These are phyloP conservation scores for Gymnothorax reevesii DNA, from an alignment of 2,797 vertebrate genomes.

Conservation along the genomic window DNA sequence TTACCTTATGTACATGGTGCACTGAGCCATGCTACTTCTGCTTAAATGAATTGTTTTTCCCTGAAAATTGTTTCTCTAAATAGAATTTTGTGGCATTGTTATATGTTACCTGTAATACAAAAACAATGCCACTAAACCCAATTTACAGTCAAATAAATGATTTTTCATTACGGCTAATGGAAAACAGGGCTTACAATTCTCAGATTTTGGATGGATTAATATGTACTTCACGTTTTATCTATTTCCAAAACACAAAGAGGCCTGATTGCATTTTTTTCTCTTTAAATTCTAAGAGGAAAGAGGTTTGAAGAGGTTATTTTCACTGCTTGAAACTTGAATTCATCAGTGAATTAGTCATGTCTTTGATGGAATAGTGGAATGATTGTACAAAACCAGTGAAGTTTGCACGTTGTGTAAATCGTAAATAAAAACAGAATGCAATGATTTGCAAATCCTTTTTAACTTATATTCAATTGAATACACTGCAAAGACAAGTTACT, in stretches of 20 bases:
- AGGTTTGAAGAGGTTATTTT: not conserved
- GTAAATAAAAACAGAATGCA: too few species aligned
- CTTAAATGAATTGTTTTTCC: not conserved
- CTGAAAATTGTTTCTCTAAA: not conserved
- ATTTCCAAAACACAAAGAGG: constrained; percentile 29
- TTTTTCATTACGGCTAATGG: constrained; percentile 32
- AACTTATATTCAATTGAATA: too few species aligned
- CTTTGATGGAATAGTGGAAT: not conserved
- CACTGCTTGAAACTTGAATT: not conserved
- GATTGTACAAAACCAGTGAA: too few species aligned
- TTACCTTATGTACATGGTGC: not conserved
- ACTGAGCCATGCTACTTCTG: not conserved
- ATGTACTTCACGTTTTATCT: constrained; percentile 28
- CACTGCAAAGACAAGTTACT: too few species aligned
- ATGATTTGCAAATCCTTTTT: too few species aligned
- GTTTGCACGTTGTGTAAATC: too few species aligned
- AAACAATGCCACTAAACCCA: constrained; percentile 21
- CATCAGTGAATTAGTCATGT: not conserved
- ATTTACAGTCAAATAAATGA: constrained; percentile 32
- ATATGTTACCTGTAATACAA: constrained; percentile 11
- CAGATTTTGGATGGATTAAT: constrained; percentile 12
- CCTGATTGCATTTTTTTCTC: not conserved
- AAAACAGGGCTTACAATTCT: constrained; percentile 29
- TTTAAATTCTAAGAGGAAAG: not conserved
- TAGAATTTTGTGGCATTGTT: not conserved